phyloP scores from a whole-genome alignment of 2,113 vertebrate species.

The Sigmodon hispidus region DNA sequence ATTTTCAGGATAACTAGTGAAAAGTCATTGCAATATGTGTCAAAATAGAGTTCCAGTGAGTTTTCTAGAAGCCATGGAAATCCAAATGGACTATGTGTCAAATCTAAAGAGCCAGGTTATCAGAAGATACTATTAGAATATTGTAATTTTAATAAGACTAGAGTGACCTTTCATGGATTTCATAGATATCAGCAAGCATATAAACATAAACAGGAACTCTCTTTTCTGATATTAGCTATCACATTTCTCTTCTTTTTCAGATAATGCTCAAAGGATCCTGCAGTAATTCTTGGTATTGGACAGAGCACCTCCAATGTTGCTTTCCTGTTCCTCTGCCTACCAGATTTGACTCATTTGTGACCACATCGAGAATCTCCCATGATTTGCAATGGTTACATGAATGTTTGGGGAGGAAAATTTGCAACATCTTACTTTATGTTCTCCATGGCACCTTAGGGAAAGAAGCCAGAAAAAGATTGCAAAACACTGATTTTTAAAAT shows the following conservation, averaged over 20 bases:
- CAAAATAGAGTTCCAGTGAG: background rate
- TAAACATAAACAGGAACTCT: conserved; percentile 46
- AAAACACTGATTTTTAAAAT: conserved; percentile 83
- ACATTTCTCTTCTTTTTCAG: conserved; percentile 82
- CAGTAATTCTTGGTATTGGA: conserved; percentile 77
- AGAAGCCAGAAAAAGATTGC: conserved; percentile 16
- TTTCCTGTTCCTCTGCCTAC: conserved; percentile 60
- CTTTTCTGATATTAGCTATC: conserved; percentile 63
- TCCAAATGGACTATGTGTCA: background rate
- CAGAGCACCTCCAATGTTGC: conserved; percentile 65
- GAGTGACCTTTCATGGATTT: background rate
- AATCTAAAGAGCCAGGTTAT: background rate
- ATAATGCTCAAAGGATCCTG: conserved; percentile 80
- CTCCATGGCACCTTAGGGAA: conserved; percentile 81
- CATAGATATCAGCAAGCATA: background rate
- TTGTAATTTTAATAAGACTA: background rate
- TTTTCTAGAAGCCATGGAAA: background rate
- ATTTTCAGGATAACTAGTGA: background rate
- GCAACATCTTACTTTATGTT: conserved; percentile 66
- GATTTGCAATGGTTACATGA: conserved; percentile 99
- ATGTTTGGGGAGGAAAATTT: conserved; percentile 71
- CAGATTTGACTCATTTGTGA: conserved; percentile 66
- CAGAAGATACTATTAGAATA: background rate
- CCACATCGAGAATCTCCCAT: conserved; percentile 72
- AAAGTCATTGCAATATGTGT: background rate